These are phyloP conservation scores for Cyclargus thomasi DNA, from an alignment of 1,140 invertebrate genomes.

Conservation along the genomic window DNA sequence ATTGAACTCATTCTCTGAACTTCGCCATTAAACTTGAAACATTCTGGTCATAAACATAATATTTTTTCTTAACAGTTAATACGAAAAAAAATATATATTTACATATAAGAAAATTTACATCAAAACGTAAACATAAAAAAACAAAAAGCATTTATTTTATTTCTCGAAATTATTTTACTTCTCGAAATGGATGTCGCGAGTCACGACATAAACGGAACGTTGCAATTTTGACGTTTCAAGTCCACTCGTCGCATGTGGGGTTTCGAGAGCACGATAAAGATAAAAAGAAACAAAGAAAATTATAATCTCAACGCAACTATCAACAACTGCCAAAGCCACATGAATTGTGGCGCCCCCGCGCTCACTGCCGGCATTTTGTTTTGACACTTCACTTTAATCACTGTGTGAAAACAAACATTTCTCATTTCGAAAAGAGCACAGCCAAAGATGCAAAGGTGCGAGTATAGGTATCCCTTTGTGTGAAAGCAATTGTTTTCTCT, in stretches of 20 bases:
- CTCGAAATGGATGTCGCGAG: background rate
- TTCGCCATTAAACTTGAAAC: too few species aligned
- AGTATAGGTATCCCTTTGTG: slow-evolving; percentile 55
- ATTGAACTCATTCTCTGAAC: too few species aligned
- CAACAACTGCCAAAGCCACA: slow-evolving; percentile 53
- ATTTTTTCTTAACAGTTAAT: too few species aligned
- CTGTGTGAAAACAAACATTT: slow-evolving; percentile 70
- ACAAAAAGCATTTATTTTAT: background rate
- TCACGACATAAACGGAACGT: background rate
- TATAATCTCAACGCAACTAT: slow-evolving; percentile 56
- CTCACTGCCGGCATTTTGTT: slow-evolving; percentile 60
- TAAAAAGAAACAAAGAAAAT: slow-evolving; percentile 55
- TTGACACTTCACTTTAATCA: slow-evolving; percentile 73
- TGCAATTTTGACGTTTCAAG: background rate
- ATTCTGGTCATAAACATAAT: too few species aligned
- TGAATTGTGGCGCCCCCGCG: slow-evolving; percentile 35
- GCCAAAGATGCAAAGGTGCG: slow-evolving; percentile 41
- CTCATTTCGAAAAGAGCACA: slow-evolving; percentile 68
- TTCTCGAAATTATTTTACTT: background rate
- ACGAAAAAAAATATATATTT: too few species aligned
- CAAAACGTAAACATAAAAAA: too few species aligned
- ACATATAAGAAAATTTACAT: too few species aligned
- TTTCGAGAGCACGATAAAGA: slow-evolving; percentile 20
- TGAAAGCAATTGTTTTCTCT: slow-evolving; percentile 49
- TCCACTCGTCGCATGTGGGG: background rate